phyloP scores from a whole-genome alignment of 2,888 invertebrate genomes.

The Plutella xylostella region DNA sequence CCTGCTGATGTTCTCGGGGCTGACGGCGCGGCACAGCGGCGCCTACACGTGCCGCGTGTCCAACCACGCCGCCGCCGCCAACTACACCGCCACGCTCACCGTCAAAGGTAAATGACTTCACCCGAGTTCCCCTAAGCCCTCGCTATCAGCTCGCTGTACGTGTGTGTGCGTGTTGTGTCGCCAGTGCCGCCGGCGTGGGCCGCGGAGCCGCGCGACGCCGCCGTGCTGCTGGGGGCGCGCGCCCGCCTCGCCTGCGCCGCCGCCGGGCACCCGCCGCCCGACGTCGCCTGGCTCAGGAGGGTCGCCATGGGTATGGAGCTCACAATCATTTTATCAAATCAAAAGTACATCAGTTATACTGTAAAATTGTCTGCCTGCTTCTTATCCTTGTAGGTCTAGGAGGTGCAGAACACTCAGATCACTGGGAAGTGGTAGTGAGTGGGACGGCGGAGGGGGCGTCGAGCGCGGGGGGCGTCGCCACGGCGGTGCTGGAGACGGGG shows the following conservation, averaged over 20 bases:
- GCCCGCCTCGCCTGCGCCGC: slow-evolving; percentile 79
- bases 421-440: neutral
- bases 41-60: slow-evolving; percentile 78
- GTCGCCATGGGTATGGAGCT: too few relatives aligned
- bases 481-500: slow-evolving; percentile 10
- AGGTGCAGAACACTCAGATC: too few relatives aligned
- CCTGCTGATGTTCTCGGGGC: slow-evolving; percentile 75
- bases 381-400: too few relatives aligned
- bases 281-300: slow-evolving; percentile 74
- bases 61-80: slow-evolving; percentile 75
- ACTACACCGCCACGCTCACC: slow-evolving; percentile 74
- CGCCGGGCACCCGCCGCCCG: slow-evolving; percentile 78
- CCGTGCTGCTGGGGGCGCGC: slow-evolving; percentile 76
- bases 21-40: slow-evolving; percentile 75
- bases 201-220: slow-evolving; percentile 76
- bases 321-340: too few relatives aligned
- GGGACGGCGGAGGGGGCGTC: slow-evolving; percentile 14
- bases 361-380: too few relatives aligned
- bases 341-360: too few relatives aligned
- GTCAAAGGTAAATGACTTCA: slow-evolving; percentile 68
- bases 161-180: neutral
- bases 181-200: slow-evolving; percentile 81
- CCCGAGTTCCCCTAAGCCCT: too few relatives aligned
- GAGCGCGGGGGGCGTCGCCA: slow-evolving; percentile 8
- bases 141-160: too few relatives aligned